phyloP scores from a whole-genome alignment of 1,140 invertebrate genomes.

The Drosophila kohkoa region DNA sequence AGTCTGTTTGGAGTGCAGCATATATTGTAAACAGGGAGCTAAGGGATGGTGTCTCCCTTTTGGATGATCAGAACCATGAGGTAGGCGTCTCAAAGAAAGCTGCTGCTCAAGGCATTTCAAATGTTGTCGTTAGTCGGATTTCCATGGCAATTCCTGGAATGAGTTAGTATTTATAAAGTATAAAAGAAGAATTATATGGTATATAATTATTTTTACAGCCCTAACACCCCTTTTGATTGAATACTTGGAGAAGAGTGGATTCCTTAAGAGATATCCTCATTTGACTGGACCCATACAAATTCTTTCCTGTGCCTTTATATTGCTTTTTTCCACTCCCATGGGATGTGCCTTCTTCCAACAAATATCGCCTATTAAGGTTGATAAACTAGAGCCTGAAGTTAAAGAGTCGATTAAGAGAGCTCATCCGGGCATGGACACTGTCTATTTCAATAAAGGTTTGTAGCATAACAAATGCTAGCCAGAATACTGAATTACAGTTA shows the following conservation, averaged over 20 bases:
- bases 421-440: slow-evolving; percentile 84
- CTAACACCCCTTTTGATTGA: slow-evolving; percentile 90
- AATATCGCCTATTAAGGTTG: slow-evolving; percentile 86
- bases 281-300: slow-evolving; percentile 88
- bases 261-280: slow-evolving; percentile 86
- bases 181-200: slow-evolving; percentile 6
- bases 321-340: slow-evolving; percentile 93
- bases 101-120: slow-evolving; percentile 91
- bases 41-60: slow-evolving; percentile 91
- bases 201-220: slow-evolving; percentile 83
- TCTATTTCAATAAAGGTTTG: slow-evolving; percentile 88
- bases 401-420: slow-evolving; percentile 85
- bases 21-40: slow-evolving; percentile 88
- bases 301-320: slow-evolving; percentile 89
- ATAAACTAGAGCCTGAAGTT: slow-evolving; percentile 87
- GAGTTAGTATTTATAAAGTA: slow-evolving; percentile 87
- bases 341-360: slow-evolving; percentile 93
- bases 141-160: slow-evolving; percentile 96
- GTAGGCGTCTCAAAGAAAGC: slow-evolving; percentile 90
- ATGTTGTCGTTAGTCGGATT: slow-evolving; percentile 94
- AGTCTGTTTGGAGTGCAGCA: not conserved
- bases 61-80: slow-evolving; percentile 89
- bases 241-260: slow-evolving; percentile 87
- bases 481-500: not conserved
- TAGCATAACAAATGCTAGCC: slow-evolving; percentile 65